Evolutionary conservation across 2,797 vertebrate species (phyloP).

Genomic region (Heterohyrax brucei): DNA sequence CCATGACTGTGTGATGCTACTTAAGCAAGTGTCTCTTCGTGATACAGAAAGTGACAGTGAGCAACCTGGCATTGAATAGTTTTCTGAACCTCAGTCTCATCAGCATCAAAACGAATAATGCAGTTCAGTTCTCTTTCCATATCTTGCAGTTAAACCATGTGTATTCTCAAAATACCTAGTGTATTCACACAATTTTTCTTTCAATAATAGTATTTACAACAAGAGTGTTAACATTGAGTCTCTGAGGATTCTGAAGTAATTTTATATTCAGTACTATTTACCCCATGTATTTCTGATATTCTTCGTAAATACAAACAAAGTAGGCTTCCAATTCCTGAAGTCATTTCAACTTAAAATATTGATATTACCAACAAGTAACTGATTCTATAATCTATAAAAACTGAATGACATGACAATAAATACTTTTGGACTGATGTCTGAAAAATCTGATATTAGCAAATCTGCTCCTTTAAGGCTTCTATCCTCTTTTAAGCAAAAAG

Average conservation of each 20-base stretch:
- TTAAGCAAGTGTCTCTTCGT: slow-evolving; percentile 47
- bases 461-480: slow-evolving; percentile 2
- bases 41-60: slow-evolving; percentile 20
- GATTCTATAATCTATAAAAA: slow-evolving; percentile 67
- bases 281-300: slow-evolving; percentile 14
- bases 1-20: not conserved
- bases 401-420: slow-evolving; percentile 50
- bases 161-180: slow-evolving; percentile 46
- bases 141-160: slow-evolving; percentile 23
- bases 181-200: slow-evolving; percentile 42
- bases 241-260: slow-evolving; percentile 41
- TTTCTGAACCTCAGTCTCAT: slow-evolving; percentile 7
- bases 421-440: not conserved
- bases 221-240: slow-evolving; percentile 29
- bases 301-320: slow-evolving; percentile 54
- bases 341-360: slow-evolving; percentile 64
- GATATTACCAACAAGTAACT: slow-evolving; percentile 44
- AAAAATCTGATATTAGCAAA: slow-evolving; percentile 57
- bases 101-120: slow-evolving; percentile 59
- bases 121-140: slow-evolving; percentile 40
- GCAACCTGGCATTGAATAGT: slow-evolving; percentile 2
- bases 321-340: slow-evolving; percentile 38
- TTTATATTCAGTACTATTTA: slow-evolving; percentile 51
- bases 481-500: slow-evolving; percentile 57
- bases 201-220: slow-evolving; percentile 2